Percentiles rank a stretch among this genome's conserved stretches.
Conservation (phyloP, 30 jellyfish, hydroid and myxozoan species). For the Haliclystus octoradiatus region DNA sequence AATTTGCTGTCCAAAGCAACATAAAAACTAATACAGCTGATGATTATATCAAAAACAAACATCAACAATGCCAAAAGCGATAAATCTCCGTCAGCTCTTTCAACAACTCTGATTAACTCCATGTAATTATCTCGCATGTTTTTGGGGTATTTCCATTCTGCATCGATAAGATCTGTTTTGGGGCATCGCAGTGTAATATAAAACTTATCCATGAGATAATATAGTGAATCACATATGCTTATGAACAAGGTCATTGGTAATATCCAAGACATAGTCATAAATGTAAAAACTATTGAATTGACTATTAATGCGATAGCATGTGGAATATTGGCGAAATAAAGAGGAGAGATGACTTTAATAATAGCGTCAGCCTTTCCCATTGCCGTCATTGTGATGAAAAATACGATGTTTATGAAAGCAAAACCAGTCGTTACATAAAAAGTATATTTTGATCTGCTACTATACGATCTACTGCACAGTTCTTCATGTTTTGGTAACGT, state of each 20-base stretch:
- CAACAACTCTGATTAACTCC: not conserved
- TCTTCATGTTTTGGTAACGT: not conserved
- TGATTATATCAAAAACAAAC: not conserved
- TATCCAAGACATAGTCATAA: not conserved
- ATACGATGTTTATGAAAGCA: no score
- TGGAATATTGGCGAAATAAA: no score
- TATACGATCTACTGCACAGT: not conserved
- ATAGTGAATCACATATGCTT: not conserved
- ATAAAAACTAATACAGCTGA: not conserved
- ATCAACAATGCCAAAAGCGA: not conserved
- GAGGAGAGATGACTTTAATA: not conserved
- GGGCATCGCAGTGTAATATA: not conserved
- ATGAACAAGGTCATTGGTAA: not conserved
- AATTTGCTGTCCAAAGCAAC: not conserved
- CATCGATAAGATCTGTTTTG: not conserved
- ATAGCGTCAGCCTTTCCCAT: not conserved
- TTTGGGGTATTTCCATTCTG: not conserved
- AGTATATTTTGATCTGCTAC: not conserved
- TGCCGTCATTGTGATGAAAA: not conserved
- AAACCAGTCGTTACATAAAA: not conserved
- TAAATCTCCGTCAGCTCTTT: not conserved
- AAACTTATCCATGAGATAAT: not conserved
- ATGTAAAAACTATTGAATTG: not conserved
- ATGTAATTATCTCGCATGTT: not conserved
- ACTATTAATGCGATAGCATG: no score